These are phyloP conservation scores for Dolomedes plantarius DNA, from an alignment of 2,888 invertebrate genomes.

Conservation along the genomic window DNA sequence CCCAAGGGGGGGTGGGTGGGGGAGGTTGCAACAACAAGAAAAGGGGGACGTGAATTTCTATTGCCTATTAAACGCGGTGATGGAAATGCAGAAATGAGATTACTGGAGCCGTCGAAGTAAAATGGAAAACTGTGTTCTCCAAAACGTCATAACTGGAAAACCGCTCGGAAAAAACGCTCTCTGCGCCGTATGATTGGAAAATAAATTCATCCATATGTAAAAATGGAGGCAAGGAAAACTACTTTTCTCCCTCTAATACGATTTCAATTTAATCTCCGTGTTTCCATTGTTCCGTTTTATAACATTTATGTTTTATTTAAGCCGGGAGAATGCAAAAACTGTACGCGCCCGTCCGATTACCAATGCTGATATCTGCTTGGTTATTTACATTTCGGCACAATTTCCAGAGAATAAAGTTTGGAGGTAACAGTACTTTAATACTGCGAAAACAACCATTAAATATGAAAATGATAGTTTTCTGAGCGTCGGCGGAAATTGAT, in stretches of 20 bases:
- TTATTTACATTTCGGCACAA: slow-evolving; percentile 68
- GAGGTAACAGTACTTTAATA: slow-evolving; percentile 71
- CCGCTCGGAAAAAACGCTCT: slow-evolving; percentile 60
- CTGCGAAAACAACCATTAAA: slow-evolving; percentile 70
- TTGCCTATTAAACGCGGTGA: slow-evolving; percentile 71
- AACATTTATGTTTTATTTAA: slow-evolving; percentile 72
- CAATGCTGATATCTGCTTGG: slow-evolving; percentile 68
- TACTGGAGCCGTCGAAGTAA: slow-evolving; percentile 63
- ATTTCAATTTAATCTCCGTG: slow-evolving; percentile 72
- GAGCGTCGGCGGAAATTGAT: slow-evolving; percentile 64
- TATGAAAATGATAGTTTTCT: slow-evolving; percentile 71
- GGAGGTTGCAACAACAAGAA: background rate
- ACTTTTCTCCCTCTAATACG: slow-evolving; percentile 71
- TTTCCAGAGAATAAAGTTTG: slow-evolving; percentile 68
- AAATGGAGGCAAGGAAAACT: slow-evolving; percentile 68
- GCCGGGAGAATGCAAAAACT: slow-evolving; percentile 59
- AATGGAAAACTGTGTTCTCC: slow-evolving; percentile 67
- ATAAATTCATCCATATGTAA: slow-evolving; percentile 72
- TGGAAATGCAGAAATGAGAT: slow-evolving; percentile 70
- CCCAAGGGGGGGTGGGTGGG: background rate
- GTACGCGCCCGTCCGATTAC: slow-evolving; percentile 58
- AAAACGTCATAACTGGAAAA: slow-evolving; percentile 67
- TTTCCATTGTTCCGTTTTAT: slow-evolving; percentile 67
- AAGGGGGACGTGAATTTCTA: slow-evolving; percentile 63
- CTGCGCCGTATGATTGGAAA: slow-evolving; percentile 68